phyloP scores from a whole-genome alignment of 2,888 invertebrate species.

The Leptogaster cylindrica region DNA sequence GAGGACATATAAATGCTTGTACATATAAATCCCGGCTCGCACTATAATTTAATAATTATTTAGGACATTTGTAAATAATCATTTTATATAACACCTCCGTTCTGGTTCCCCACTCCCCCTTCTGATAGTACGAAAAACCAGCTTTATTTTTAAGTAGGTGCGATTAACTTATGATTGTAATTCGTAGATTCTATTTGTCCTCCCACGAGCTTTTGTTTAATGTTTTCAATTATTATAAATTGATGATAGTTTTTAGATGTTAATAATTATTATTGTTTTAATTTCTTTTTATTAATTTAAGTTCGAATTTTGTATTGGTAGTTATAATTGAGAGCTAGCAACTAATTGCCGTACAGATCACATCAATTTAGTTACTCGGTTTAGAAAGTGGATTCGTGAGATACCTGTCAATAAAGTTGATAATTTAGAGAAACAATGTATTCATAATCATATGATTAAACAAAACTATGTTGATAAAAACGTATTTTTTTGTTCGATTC shows the following conservation, averaged over 20 bases:
- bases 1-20: conserved; percentile 26
- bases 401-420: conserved; percentile 30
- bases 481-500: conserved; percentile 19
- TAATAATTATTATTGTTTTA: conserved; percentile 34
- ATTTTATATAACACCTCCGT: conserved; percentile 19
- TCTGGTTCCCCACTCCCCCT: background rate
- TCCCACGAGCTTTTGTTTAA: conserved; percentile 15
- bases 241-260: conserved; percentile 17
- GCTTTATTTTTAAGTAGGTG: conserved; percentile 10
- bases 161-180: conserved; percentile 22
- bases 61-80: conserved; percentile 37
- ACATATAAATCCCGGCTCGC: conserved; percentile 20
- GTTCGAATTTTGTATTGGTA: conserved; percentile 34
- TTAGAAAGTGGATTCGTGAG: conserved; percentile 8
- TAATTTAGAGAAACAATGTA: conserved; percentile 28
- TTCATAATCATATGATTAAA: conserved; percentile 34
- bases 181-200: background rate
- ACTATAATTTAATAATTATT: conserved; percentile 23
- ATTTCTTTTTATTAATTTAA: conserved; percentile 17
- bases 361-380: background rate
- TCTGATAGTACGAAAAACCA: background rate
- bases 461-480: conserved; percentile 28
- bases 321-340: conserved; percentile 6
- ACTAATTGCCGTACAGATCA: conserved; percentile 16
- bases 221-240: conserved; percentile 30